Base-by-base conservation (phyloP, 2,888 invertebrate species). In the Epicampocera succincta region DNA sequence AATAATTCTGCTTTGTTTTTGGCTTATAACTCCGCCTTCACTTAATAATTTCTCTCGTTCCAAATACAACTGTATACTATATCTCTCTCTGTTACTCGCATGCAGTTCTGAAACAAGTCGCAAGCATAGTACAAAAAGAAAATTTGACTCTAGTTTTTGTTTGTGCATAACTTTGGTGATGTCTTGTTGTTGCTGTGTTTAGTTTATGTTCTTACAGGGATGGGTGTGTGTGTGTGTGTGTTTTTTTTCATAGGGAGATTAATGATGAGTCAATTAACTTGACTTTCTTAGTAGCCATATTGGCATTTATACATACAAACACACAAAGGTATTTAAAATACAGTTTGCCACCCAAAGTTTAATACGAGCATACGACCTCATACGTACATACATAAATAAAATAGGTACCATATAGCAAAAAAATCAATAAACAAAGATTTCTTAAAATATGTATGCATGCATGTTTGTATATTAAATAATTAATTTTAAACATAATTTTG, bases 191-290 rank as follows among this genome's bases (percentile, higher is more conserved):
- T 69, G 29, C 21, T 50, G 19, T 44, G 8, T 38, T 66, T 21
- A 12, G 38, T 40, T n/a, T 17, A 17, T 29, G 9, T 42, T 38
- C 60, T 48, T 46, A 38, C 17, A 29, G 13, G n/a, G 19, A 54
- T 38, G 38, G 44, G 11, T 69, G 8, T 19, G 50, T 73, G 25
- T 42, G 46, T n/a, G 33, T 56, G 50, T 85, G 65, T n/a, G n/a
- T n/a, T n/a, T n/a, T n/a, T 69, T 78, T 68, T 73, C 54, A 71
- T 74, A 19, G 13, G 52, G 66, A 82, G 83, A 87, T 88, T 88
- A 88, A 88, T 89, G 88, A 88, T 88, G 88, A 88, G 89, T 89
- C 89, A 88, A 88, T 89, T 89, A 89, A 88, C 88, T 87, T 87
- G 87, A 86, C 88, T 89, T 82, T 76, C 85, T 86, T 87, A 85